These are phyloP conservation scores for Bungarus multicinctus DNA, from an alignment of 2,113 vertebrate species.

Conservation along the genomic window DNA sequence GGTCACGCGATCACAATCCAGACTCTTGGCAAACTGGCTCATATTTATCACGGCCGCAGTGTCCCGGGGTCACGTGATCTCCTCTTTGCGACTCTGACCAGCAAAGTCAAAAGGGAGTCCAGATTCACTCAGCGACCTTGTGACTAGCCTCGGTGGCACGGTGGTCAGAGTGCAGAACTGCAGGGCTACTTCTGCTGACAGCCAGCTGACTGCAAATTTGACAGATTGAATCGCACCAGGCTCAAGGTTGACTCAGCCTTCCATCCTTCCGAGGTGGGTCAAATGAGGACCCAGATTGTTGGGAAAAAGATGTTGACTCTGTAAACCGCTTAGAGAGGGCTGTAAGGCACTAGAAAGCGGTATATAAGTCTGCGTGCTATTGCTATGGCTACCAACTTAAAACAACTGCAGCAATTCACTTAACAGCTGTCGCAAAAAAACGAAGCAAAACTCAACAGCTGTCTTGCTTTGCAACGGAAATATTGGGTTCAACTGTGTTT, in stretches of 20 bases:
- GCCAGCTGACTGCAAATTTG: no score
- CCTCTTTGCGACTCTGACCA: not conserved
- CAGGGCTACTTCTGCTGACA: no score
- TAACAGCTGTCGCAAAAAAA: not conserved
- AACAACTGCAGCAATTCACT: not conserved
- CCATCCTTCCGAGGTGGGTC: no score
- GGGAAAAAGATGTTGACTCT: no score
- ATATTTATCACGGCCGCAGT: not conserved
- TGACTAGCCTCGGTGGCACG: no score
- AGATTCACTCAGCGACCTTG: not conserved
- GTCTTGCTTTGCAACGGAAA: not conserved
- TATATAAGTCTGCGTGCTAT: no score
- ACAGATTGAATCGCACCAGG: no score
- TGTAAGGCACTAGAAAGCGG: no score
- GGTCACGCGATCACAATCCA: not conserved
- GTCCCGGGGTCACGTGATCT: not conserved
- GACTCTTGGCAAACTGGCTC: not conserved
- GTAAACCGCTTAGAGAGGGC: no score
- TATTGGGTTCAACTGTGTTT: not conserved
- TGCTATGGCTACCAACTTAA: not conserved
- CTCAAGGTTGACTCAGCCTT: no score
- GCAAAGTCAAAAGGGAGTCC: not conserved
- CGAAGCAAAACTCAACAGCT: not conserved
- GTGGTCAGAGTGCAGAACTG: no score
- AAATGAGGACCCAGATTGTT: no score